Percentiles rank a stretch among this genome's conserved stretches.
Conservation (phyloP, 53 echinoderm and acorn worm species). For the Echinometra lucunter region DNA sequence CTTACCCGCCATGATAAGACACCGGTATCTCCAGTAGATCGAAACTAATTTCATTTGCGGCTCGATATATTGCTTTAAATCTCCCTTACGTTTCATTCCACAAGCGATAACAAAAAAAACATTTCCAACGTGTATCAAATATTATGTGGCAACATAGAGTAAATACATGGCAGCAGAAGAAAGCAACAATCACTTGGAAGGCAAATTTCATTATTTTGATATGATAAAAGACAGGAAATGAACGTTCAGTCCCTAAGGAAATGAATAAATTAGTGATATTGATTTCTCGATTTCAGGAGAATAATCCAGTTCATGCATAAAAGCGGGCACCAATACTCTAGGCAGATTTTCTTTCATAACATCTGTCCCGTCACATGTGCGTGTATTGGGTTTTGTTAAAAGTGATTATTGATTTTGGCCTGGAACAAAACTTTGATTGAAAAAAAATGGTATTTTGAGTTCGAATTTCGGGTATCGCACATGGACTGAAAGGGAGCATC, state of each 20-base stretch:
- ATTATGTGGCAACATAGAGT: too few relatives aligned
- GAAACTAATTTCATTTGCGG: too few relatives aligned
- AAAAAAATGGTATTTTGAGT: background rate
- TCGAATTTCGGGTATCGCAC: background rate
- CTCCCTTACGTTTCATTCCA: too few relatives aligned
- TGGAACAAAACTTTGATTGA: background rate
- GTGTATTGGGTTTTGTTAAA: background rate
- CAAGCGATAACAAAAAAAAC: too few relatives aligned
- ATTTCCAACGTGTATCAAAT: too few relatives aligned
- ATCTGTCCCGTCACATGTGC: background rate
- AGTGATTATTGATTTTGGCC: background rate
- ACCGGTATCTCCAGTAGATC: too few relatives aligned
- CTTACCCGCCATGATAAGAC: too few relatives aligned
- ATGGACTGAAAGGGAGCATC: background rate
- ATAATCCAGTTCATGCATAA: background rate
- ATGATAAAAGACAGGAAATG: background rate
- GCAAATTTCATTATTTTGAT: background rate
- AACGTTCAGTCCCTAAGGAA: background rate
- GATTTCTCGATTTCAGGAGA: background rate
- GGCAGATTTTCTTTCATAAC: background rate
- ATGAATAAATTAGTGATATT: slow-evolving; percentile 9
- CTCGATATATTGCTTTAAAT: too few relatives aligned
- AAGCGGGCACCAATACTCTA: background rate
- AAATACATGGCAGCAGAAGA: background rate
- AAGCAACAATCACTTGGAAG: background rate